Evolutionary conservation across 2,888 invertebrate genomes (phyloP).

Genomic region (Crocallis elinguaria): DNA sequence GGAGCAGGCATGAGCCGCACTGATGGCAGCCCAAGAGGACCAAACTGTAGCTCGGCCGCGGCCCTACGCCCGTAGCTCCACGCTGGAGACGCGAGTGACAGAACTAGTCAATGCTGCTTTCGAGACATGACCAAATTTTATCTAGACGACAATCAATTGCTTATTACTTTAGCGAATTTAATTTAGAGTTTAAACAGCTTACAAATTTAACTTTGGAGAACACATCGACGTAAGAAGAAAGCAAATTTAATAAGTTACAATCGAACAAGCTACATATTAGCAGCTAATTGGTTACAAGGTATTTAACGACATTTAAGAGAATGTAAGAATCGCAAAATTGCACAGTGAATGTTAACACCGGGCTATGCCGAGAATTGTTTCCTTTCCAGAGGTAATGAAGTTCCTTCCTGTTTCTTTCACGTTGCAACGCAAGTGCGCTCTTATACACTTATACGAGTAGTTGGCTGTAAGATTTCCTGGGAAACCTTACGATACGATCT

Average conservation of each 20-base stretch:
- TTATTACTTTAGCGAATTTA: neutral
- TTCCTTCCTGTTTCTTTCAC: neutral
- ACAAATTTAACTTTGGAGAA: neutral
- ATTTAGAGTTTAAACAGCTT: neutral
- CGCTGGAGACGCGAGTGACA: neutral
- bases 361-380: neutral
- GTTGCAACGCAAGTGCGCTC: too few species aligned
- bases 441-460: too few species aligned
- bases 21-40: conserved; percentile 62
- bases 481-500: too few species aligned
- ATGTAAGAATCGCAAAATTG: neutral
- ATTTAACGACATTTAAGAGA: neutral
- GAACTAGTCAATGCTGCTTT: conserved; percentile 11
- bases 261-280: neutral
- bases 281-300: neutral
- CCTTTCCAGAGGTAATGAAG: neutral
- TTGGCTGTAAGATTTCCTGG: too few species aligned
- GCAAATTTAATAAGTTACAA: neutral
- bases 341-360: neutral
- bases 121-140: conserved; percentile 9
- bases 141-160: neutral
- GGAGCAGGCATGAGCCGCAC: neutral
- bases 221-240: neutral
- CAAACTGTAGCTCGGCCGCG: conserved; percentile 61
- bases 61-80: conserved; percentile 19